phyloP scores from a whole-genome alignment of 2,113 vertebrate genomes.

The Serinus canaria region DNA sequence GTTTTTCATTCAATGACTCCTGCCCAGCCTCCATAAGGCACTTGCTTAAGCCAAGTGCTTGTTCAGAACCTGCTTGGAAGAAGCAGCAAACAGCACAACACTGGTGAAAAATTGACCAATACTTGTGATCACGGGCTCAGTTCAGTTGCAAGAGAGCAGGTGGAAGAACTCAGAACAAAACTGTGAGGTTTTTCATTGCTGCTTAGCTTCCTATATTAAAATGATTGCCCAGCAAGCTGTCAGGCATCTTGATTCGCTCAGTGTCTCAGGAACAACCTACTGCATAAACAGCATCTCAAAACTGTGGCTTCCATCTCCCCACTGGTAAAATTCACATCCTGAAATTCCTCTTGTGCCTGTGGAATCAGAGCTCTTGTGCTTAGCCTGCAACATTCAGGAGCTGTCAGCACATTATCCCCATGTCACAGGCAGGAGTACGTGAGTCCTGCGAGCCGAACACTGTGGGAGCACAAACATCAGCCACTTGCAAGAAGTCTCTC shows the following conservation, averaged over 20 bases:
- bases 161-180: neutral
- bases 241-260: neutral
- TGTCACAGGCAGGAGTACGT: neutral
- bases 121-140: neutral
- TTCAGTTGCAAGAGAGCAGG: neutral
- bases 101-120: neutral
- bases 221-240: neutral
- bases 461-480: neutral
- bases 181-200: neutral
- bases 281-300: neutral
- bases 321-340: neutral
- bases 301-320: neutral
- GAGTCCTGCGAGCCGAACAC: neutral
- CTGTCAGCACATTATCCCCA: slow-evolving; percentile 10
- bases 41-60: neutral
- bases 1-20: neutral
- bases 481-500: neutral
- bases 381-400: slow-evolving; percentile 5
- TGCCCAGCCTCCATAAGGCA: neutral
- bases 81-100: neutral
- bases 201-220: neutral
- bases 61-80: neutral
- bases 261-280: neutral
- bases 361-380: slow-evolving; percentile 3
- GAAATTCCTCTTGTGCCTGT: slow-evolving; percentile 25